These are phyloP conservation scores for Lepidurus arcticus DNA, from an alignment of 1,140 invertebrate species.

Conservation along the genomic window DNA sequence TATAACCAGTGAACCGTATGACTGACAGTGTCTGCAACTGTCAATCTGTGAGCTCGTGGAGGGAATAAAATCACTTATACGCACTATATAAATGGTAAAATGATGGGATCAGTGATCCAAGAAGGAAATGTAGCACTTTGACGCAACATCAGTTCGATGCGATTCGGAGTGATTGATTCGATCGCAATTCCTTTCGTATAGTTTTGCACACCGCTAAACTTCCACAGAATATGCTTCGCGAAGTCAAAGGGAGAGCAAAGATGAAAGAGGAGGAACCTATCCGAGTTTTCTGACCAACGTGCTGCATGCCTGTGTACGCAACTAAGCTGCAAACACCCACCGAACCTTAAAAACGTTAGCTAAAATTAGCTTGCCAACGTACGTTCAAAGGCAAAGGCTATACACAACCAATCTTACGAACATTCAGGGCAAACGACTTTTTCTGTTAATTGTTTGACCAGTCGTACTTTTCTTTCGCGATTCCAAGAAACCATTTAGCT, in stretches of 20 bases:
- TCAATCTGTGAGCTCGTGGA: too few relatives aligned
- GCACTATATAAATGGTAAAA: too few relatives aligned
- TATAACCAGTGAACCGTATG: too few relatives aligned
- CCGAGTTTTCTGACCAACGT: neutral
- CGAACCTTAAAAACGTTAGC: neutral
- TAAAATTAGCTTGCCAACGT: conserved; percentile 3
- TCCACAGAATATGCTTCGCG: neutral
- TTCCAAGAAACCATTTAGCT: neutral
- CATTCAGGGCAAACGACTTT: neutral
- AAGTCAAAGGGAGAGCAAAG: neutral
- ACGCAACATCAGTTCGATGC: too few relatives aligned
- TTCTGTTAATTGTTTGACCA: neutral
- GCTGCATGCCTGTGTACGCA: neutral
- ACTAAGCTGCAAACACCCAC: neutral
- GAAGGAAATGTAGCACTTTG: too few relatives aligned
- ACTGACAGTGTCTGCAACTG: too few relatives aligned
- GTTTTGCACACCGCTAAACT: neutral
- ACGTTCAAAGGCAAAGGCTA: neutral
- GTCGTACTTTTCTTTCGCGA: neutral
- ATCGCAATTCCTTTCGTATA: too few relatives aligned
- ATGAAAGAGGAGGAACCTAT: neutral
- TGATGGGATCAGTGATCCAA: too few relatives aligned
- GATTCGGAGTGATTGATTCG: too few relatives aligned
- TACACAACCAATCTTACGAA: neutral
- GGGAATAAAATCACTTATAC: too few relatives aligned